Conservation (phyloP, 2,797 vertebrate species). For the Acipenser ruthenus region DNA sequence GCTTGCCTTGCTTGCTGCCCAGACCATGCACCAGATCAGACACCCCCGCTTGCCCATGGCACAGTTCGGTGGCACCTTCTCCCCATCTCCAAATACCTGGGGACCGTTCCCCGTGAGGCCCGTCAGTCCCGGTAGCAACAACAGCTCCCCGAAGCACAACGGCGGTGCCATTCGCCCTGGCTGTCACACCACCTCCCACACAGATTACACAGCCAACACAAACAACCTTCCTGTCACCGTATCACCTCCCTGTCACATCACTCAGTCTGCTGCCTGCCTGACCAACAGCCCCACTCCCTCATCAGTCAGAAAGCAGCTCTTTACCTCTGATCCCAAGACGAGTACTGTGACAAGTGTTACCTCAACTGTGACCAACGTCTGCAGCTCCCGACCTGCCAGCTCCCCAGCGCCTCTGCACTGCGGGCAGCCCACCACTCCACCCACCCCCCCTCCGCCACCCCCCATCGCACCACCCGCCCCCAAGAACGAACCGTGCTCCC, state of each 20-base stretch:
- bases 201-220: conserved; percentile 61
- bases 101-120: conserved; percentile 96
- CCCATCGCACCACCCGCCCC: conserved; percentile 52
- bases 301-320: conserved; percentile 89
- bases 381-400: conserved; percentile 52
- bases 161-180: conserved; percentile 52
- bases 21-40: conserved; percentile 97
- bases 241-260: conserved; percentile 57
- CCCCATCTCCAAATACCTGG: conserved; percentile 90
- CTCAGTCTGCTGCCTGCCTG: conserved; percentile 60
- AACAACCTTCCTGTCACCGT: conserved; percentile 56
- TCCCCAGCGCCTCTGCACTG: conserved; percentile 66
- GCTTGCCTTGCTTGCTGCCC: conserved; percentile 89
- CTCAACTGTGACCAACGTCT: conserved; percentile 55
- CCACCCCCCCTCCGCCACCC: conserved; percentile 51
- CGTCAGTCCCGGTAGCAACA: conserved; percentile 89
- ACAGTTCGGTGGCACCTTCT: conserved; percentile 92
- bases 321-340: conserved; percentile 75
- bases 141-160: conserved; percentile 92
- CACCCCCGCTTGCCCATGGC: conserved; percentile 96
- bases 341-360: conserved; percentile 57
- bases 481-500: conserved; percentile 68
- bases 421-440: conserved; percentile 52
- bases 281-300: conserved; percentile 76
- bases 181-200: conserved; percentile 49